Evolutionary conservation across 2,888 invertebrate species (phyloP).

Genomic region (Rhagonycha fulva): DNA sequence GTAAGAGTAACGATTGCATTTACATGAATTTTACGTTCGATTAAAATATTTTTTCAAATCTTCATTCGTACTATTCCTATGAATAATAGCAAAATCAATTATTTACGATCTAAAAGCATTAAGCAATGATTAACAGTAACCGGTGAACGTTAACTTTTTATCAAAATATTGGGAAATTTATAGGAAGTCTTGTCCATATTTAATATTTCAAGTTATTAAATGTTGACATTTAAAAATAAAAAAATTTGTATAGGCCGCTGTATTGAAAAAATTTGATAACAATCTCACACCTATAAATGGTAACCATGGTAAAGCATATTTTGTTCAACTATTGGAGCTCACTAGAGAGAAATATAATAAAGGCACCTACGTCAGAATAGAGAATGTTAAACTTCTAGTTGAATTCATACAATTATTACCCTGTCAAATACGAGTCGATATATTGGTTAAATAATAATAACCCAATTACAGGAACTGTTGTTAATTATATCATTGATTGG

Average conservation of each 20-base stretch:
- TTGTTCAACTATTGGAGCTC: background rate
- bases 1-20: slow-evolving; percentile 36
- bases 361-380: too few species aligned
- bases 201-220: background rate
- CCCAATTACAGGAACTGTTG: too few species aligned
- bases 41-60: background rate
- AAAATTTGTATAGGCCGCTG: background rate
- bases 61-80: background rate
- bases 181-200: background rate
- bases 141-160: background rate
- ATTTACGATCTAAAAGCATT: background rate
- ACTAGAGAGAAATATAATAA: too few species aligned
- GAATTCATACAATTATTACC: too few species aligned
- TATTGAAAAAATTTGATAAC: background rate
- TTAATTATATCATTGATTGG: too few species aligned
- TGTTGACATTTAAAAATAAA: background rate
- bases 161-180: background rate
- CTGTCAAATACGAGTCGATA: too few species aligned
- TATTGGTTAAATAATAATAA: too few species aligned
- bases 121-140: background rate
- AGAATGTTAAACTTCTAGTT: too few species aligned
- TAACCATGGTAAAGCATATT: background rate
- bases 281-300: background rate
- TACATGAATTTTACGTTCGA: slow-evolving; percentile 23
- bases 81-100: background rate